Conservation (phyloP, 2,888 invertebrate species). For the Arrhopalites spinosus region DNA sequence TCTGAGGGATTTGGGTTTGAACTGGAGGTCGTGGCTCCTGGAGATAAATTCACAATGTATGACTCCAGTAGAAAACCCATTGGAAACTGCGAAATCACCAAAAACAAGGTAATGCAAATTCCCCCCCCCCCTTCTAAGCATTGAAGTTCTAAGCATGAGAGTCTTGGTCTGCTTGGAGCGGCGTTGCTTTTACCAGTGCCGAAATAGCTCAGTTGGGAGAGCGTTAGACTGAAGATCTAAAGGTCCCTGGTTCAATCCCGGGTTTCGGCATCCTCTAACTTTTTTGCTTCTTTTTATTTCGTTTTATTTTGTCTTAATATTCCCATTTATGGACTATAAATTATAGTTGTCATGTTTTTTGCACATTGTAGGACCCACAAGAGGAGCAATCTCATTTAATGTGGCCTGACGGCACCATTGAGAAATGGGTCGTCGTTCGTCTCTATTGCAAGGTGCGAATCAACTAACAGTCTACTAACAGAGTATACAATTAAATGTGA, state of each 20-base stretch:
- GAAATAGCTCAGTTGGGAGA: neutral
- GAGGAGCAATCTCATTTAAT: slow-evolving; percentile 60
- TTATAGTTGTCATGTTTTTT: neutral
- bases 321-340: neutral
- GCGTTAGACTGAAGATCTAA: slow-evolving; percentile 2
- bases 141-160: neutral
- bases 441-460: slow-evolving; percentile 50
- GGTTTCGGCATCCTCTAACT: too few species aligned
- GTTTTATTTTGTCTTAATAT: neutral
- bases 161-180: neutral
- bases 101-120: slow-evolving; percentile 68
- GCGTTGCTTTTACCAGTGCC: neutral
- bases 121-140: too few species aligned
- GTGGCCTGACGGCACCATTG: slow-evolving; percentile 53
- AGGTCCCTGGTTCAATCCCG: neutral
- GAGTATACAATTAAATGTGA: neutral
- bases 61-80: slow-evolving; percentile 71
- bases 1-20: slow-evolving; percentile 76
- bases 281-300: neutral
- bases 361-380: slow-evolving; percentile 62
- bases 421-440: slow-evolving; percentile 54
- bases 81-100: slow-evolving; percentile 70
- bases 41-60: slow-evolving; percentile 74
- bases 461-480: neutral
- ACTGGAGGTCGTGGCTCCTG: slow-evolving; percentile 69